Conservation (phyloP, 2,797 vertebrate species). For the Darevskia nairensis region DNA sequence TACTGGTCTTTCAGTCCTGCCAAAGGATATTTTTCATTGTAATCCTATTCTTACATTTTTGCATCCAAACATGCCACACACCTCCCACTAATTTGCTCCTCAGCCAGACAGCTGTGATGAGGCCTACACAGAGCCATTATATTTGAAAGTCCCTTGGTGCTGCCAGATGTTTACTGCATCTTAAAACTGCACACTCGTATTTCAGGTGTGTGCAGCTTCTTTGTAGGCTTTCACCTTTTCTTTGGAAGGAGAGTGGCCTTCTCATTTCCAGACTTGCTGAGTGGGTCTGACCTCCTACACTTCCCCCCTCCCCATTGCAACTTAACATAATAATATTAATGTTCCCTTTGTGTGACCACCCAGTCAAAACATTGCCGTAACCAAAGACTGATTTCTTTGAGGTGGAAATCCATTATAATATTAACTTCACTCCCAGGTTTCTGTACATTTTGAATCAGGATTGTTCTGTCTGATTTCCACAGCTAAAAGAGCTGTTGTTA, state of each 20-base stretch:
- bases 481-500: background rate
- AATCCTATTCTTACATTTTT: constrained; percentile 38
- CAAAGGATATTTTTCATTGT: constrained; percentile 30
- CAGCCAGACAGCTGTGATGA: constrained; percentile 40
- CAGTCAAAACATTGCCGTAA: constrained; percentile 23
- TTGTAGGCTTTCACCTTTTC: constrained; percentile 17
- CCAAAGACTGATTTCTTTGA: background rate
- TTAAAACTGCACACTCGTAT: constrained; percentile 24
- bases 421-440: background rate
- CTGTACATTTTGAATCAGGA: background rate
- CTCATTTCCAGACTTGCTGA: background rate
- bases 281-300: background rate
- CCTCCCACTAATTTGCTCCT: constrained; percentile 56
- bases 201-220: constrained; percentile 46
- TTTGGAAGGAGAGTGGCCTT: background rate
- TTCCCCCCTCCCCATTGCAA: background rate
- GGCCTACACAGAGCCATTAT: constrained; percentile 47
- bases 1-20: background rate
- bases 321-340: constrained; percentile 13
- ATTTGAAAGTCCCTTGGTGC: constrained; percentile 39
- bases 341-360: constrained; percentile 8
- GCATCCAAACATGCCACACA: constrained; percentile 24
- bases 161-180: constrained; percentile 41
- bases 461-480: background rate
- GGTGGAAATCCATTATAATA: constrained; percentile 14